Base-by-base conservation (phyloP, 2,113 vertebrate species). In the Caranx ignobilis region DNA sequence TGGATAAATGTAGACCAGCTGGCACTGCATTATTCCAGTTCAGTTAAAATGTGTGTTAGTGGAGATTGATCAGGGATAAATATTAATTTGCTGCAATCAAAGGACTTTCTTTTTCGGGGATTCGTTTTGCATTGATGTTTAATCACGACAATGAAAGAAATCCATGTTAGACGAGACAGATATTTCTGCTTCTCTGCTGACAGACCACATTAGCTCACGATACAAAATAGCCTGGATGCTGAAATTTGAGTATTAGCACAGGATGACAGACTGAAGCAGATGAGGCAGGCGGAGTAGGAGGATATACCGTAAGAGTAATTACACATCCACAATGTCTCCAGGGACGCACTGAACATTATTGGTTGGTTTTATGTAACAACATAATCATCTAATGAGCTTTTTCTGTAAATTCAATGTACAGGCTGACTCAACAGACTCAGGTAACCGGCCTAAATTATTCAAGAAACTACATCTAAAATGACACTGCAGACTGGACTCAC, bases 401-500 rank as follows among this genome's bases (percentile, higher is more conserved):
- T 83, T 61, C 75, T 63, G 67, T 86, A 86, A 86, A 63, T 5
- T 35, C 55, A 35, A 35, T 15, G 15, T 64, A 39, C 1, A 63
- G 13, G 64, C 81, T 84, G 88, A 89, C 70, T 91, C 86, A 74
- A 77, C 84, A 86, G 76, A 76, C 50, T 80, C 21, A 43, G 65
- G 39, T 10, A 47, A 31, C 6, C 16, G 52, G 45, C 9, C 31
- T 88, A 34, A 86, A 90, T 88, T 83, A 89, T 86, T 91, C 55
- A 92, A 75, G 73, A 81, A 83, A 80, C 15, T 54, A 72, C 54
- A 75, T 37, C 50, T 61, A 75, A 67, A 77, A 75, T 72, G 64
- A 84, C 54, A 88, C 78, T 85, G 65, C 80, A 32, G 16, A 71
- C 68, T 74, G 34, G 48, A 96, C 97, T 97, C 93, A 99, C 98